Conservation (phyloP, 2,888 invertebrate species). For the Darwinula stevensoni region DNA sequence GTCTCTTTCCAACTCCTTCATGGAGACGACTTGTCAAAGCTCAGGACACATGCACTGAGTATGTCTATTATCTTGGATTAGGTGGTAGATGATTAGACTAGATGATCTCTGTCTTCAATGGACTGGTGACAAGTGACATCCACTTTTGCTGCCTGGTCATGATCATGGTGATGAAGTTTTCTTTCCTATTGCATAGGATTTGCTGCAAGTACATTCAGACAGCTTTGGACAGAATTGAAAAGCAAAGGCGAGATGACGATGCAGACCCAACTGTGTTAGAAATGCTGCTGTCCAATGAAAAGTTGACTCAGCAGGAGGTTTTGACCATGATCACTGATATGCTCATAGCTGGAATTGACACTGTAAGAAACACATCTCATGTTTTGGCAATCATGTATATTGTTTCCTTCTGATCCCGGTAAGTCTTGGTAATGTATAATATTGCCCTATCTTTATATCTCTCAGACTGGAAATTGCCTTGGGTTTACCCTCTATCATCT, state of each 20-base stretch:
- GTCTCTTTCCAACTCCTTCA: slow-evolving; percentile 14
- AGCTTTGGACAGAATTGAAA: slow-evolving; percentile 9
- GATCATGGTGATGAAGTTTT: no score
- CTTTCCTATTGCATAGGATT: not conserved
- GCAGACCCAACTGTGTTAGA: slow-evolving; percentile 39
- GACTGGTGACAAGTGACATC: no score
- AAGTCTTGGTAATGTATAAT: no score
- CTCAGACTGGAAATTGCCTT: slow-evolving; percentile 44
- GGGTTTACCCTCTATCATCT: slow-evolving; percentile 44
- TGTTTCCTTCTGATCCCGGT: no score
- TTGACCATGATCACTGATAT: slow-evolving; percentile 53
- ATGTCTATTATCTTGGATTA: not conserved
- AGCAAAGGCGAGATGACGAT: slow-evolving; percentile 16
- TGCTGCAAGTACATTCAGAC: slow-evolving; percentile 5
- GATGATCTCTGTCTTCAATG: no score
- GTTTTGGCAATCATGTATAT: not conserved
- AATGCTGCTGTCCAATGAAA: slow-evolving; percentile 33
- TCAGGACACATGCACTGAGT: not conserved
- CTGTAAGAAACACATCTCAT: slow-evolving; percentile 20
- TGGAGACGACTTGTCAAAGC: slow-evolving; percentile 13
- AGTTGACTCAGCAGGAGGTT: slow-evolving; percentile 48
- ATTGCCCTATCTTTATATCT: not conserved
- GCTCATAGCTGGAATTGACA: slow-evolving; percentile 61
- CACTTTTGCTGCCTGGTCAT: no score
- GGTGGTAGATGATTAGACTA: not conserved